A percentile compares a stretch with the other conserved stretches of the same genome.
phyloP scores from a whole-genome alignment of 2,113 vertebrate genomes.

The Limanda limanda region DNA sequence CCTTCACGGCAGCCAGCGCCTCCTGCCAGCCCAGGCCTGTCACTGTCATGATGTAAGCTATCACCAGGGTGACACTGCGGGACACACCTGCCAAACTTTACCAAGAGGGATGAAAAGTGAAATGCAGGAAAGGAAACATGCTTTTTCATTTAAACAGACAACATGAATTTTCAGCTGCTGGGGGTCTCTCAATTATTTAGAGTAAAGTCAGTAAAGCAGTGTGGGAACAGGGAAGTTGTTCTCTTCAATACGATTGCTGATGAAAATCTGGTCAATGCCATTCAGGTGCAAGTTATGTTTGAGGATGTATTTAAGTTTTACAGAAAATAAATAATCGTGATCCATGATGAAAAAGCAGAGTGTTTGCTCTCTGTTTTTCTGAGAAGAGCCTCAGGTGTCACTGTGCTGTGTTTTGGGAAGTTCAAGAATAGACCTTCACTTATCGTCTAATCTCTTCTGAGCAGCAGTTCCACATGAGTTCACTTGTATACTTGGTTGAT shows the following conservation, averaged over 20 bases:
- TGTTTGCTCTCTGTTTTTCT: conserved; percentile 56
- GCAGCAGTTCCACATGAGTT: conserved; percentile 53
- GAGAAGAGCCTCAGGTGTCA: conserved; percentile 48
- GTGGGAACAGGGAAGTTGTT: too few relatives aligned
- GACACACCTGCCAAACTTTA: conserved; percentile 94
- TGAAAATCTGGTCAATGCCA: too few relatives aligned
- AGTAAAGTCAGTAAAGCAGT: too few relatives aligned
- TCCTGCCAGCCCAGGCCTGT: conserved; percentile 95
- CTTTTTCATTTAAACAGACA: background rate
- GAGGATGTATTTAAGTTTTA: background rate
- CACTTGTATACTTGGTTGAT: conserved; percentile 23
- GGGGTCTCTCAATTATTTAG: too few relatives aligned
- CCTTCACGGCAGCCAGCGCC: conserved; percentile 87
- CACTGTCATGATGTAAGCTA: conserved; percentile 96
- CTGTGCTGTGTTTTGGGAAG: conserved; percentile 73
- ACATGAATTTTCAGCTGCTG: too few relatives aligned
- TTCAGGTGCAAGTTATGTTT: too few relatives aligned
- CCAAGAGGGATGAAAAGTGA: background rate
- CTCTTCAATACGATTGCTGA: too few relatives aligned
- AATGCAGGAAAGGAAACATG: background rate
- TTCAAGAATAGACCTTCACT: conserved; percentile 68
- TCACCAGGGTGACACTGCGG: conserved; percentile 93
- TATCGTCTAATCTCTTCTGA: conserved; percentile 65
- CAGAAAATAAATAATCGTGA: background rate
- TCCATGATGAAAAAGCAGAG: background rate